phyloP scores from a whole-genome alignment of 2,888 invertebrate species.

The Tenthredo distinguenda region DNA sequence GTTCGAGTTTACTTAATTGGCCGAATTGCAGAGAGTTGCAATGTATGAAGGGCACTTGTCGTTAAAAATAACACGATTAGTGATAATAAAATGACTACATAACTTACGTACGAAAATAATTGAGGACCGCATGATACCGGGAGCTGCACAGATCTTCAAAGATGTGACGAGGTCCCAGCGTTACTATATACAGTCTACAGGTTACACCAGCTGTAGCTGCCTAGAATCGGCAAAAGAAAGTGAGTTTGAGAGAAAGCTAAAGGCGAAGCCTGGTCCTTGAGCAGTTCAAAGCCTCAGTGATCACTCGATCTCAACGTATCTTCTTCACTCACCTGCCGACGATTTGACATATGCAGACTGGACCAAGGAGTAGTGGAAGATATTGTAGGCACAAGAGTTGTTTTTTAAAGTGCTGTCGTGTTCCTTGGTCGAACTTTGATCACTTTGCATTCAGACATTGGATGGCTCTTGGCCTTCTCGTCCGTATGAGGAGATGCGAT shows the following conservation, averaged over 20 bases:
- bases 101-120: slow-evolving; percentile 45
- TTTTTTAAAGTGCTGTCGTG: not conserved
- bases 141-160: slow-evolving; percentile 21
- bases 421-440: not conserved
- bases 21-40: not conserved
- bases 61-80: not conserved
- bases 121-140: slow-evolving; percentile 24
- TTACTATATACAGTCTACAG: slow-evolving; percentile 9
- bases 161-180: slow-evolving; percentile 22
- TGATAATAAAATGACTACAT: not conserved
- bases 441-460: slow-evolving; percentile 23
- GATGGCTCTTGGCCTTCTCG: slow-evolving; percentile 3
- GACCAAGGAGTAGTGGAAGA: slow-evolving; percentile 33
- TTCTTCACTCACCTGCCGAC: slow-evolving; percentile 19
- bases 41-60: not conserved
- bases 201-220: slow-evolving; percentile 8
- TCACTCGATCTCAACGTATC: slow-evolving; percentile 3
- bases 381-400: not conserved
- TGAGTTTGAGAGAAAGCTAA: slow-evolving; percentile 47
- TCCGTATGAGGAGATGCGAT: not conserved
- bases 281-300: slow-evolving; percentile 12
- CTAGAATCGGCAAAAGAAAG: slow-evolving; percentile 44
- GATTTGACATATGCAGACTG: not conserved
- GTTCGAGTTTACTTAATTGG: not conserved
- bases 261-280: slow-evolving; percentile 39